Percentiles rank a stretch among this genome's conserved stretches.
Conservation (phyloP, 1,140 invertebrate species). For the Conopomorpha cramerella region DNA sequence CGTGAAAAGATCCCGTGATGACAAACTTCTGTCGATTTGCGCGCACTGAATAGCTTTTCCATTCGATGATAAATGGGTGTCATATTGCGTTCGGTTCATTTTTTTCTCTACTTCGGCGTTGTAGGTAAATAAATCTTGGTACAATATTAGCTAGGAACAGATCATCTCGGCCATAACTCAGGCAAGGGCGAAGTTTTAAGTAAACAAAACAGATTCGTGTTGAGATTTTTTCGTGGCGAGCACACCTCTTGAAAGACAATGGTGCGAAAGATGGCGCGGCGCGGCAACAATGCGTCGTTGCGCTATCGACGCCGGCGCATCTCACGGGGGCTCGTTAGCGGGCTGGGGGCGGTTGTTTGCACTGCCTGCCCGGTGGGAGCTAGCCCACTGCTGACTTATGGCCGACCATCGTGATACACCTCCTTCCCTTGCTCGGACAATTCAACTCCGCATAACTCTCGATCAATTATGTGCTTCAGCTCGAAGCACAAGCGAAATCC, state of each 20-base stretch:
- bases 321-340: constrained; percentile 37
- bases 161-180: neutral
- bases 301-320: constrained; percentile 32
- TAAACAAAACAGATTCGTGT: constrained; percentile 46
- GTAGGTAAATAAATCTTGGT: too few species aligned
- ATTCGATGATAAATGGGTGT: constrained; percentile 42
- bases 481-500: too few species aligned
- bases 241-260: constrained; percentile 20
- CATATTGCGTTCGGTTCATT: constrained; percentile 23
- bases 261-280: constrained; percentile 49
- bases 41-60: constrained; percentile 30
- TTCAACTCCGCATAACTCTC: too few species aligned
- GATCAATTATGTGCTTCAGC: too few species aligned
- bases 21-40: constrained; percentile 46
- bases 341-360: constrained; percentile 33
- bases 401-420: constrained; percentile 18
- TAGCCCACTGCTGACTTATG: constrained; percentile 14
- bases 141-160: too few species aligned
- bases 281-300: constrained; percentile 46
- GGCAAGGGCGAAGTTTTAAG: constrained; percentile 11
- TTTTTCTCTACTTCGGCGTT: too few species aligned
- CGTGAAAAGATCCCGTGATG: constrained; percentile 36
- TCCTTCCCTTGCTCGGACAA: too few species aligned
- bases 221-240: constrained; percentile 31
- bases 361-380: constrained; percentile 4